Evolutionary conservation across 2,113 vertebrate species (phyloP).

Genomic region (Oenanthe melanoleuca): DNA sequence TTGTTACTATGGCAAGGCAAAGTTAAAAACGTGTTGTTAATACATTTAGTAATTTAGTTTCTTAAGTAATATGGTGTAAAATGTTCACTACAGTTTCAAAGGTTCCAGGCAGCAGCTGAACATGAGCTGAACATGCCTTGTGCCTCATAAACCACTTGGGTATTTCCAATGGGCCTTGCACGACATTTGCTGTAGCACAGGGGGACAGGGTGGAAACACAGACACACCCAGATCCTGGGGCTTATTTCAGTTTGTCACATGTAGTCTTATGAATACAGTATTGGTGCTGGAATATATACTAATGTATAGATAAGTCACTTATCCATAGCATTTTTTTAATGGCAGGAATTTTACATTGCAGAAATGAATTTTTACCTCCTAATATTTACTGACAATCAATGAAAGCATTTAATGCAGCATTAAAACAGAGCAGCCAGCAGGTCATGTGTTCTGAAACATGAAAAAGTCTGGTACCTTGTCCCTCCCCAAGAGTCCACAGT

Average conservation of each 20-base stretch:
- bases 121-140: neutral
- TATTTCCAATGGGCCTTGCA: neutral
- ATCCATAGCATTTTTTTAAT: neutral
- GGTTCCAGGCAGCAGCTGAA: neutral
- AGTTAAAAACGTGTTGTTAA: neutral
- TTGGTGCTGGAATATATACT: neutral
- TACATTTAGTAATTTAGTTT: neutral
- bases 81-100: neutral
- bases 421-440: neutral
- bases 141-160: neutral
- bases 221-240: neutral
- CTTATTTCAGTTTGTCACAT: neutral
- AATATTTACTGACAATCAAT: neutral
- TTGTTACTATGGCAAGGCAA: conserved; percentile 39
- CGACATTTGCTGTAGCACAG: neutral
- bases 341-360: neutral
- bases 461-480: conserved; percentile 83
- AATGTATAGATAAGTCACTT: neutral
- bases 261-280: neutral
- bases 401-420: neutral
- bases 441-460: neutral
- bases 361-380: neutral
- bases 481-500: conserved; percentile 96
- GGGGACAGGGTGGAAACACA: neutral
- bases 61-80: neutral